These are phyloP conservation scores for Patella pellucida DNA, from an alignment of 2,888 invertebrate genomes.

Conservation along the genomic window DNA sequence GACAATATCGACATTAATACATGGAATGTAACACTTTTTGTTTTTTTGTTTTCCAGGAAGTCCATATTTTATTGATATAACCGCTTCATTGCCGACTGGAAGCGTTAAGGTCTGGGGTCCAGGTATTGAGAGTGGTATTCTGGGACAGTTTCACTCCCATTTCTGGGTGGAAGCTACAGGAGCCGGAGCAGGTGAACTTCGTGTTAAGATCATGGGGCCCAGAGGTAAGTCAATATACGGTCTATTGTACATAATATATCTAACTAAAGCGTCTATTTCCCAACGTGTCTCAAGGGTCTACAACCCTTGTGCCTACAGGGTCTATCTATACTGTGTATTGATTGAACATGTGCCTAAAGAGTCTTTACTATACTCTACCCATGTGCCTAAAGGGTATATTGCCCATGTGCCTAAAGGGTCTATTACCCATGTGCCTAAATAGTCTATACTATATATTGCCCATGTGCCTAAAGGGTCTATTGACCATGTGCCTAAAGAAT, in stretches of 20 bases:
- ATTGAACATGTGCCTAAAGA: too few relatives aligned
- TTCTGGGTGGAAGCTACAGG: conserved; percentile 57
- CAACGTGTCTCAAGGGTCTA: not conserved
- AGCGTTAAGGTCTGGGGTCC: conserved; percentile 55
- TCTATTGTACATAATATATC: too few relatives aligned
- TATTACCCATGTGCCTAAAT: too few relatives aligned
- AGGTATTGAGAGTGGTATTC: conserved; percentile 53
- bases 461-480: too few relatives aligned
- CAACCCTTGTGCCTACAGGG: too few relatives aligned
- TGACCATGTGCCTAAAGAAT: too few relatives aligned
- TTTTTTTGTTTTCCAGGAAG: conserved; percentile 44
- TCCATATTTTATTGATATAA: conserved; percentile 55
- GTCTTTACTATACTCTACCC: too few relatives aligned
- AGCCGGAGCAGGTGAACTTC: conserved; percentile 57
- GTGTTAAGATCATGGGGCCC: conserved; percentile 59
- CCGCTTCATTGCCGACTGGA: conserved; percentile 27
- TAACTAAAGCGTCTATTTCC: not conserved
- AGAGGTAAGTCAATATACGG: conserved; percentile 46
- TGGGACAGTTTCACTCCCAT: conserved; percentile 53
- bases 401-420: not conserved
- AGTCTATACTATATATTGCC: too few relatives aligned
- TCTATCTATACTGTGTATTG: too few relatives aligned
- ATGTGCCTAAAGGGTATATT: not conserved
- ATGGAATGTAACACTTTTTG: too few relatives aligned
- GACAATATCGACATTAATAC: too few relatives aligned